Evolutionary conservation across 1,140 invertebrate species (phyloP), one percentile per base, ranked within the genome.

Genomic region (Eriosoma lanigerum): DNA sequence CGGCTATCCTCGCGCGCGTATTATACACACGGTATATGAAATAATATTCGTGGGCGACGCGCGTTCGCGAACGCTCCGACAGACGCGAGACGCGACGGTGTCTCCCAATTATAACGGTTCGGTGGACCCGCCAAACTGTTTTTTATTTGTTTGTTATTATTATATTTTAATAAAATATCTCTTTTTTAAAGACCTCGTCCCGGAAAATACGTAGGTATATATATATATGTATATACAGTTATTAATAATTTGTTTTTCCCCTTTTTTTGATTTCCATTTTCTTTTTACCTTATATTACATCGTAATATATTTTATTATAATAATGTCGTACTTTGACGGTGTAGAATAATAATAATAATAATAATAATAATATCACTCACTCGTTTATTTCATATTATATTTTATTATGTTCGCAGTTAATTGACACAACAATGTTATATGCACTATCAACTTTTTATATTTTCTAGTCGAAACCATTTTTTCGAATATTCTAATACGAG

Each of bases 91-190:
- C 64, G 72, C 26, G 32, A 29, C 48, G 52, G 72, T 38, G 50
- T 75, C 24, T 75, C 48, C 50, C 72, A 75, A 75, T 75, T 58
- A 75, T 75, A 58, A 75, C 72, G 50, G 72, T 10, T 75, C 52
- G 72, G 52, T 75, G 52, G 52, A 75, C 50, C 72, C 72, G 72
- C 48, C 50, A 75, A 75, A 58, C 72, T 38, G 32, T 46, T 64
- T 64, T 70, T 26, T 70, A 19, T 68, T 48, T 68, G 26, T 52
- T 52, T 50, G 13, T n/a, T n/a, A n/a, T n/a, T n/a, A n/a, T n/a
- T n/a, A n/a, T n/a, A n/a, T n/a, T n/a, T n/a, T n/a, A n/a, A n/a
- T n/a, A n/a, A n/a, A n/a, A n/a, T n/a, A 13, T 21, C 4, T 17
- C 58, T 29, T 24, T 24, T 44, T 44, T 12, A 56, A 56, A 54